Base-by-base conservation (phyloP, 2,113 vertebrate genomes). In the Clinocottus analis region DNA sequence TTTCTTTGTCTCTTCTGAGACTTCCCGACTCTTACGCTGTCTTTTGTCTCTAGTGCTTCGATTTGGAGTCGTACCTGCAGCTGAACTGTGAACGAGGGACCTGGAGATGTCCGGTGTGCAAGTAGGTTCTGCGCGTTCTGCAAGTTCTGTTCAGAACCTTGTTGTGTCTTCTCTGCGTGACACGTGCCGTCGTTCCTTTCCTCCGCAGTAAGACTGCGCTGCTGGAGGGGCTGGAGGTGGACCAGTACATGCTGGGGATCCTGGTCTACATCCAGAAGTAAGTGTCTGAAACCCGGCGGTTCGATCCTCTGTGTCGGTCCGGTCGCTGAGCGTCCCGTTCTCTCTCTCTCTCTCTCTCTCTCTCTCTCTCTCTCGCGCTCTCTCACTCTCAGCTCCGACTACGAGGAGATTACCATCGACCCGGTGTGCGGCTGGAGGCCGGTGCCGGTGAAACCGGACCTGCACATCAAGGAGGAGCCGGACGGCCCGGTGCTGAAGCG, bases 221-320 rank as follows among this genome's bases (percentile, higher is more conserved):
- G 86, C 92, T 99, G 67, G 97, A 99, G 76, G 97, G 98, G 1
- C 94, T 99, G 71, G 97, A 99, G 86, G 97, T 99, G 55, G 98
- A 99, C 90, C 98, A 99, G 92, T 99, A 99, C 91, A 98, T 99
- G 97, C 92, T 99, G 64, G 98, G 97, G 62, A 97, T 98, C 41
- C 95, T 99, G 14, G 96, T 97, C 85, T 97, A 98, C 88, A 98
- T 99, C 72, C 97, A 98, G 72, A 98, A 96, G 98, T 99, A 85
- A 95, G 96, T 85, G 37, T n/a, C 14, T 0, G 1, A n/a, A 0
- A 8, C 9, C 14, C 65, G 29, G 27, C 16, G 8, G 19, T 19
- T 19, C 2, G 43, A 17, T 45, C 2, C 43, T 45, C 5, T 3
- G 16, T 2, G 47, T 49, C 17, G 39, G 39, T 13, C 39, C 31